Percentiles rank a stretch among this genome's conserved stretches.
Evolutionary conservation across 2,797 vertebrate species (phyloP).

Genomic region (Eidolon dupreanum): DNA sequence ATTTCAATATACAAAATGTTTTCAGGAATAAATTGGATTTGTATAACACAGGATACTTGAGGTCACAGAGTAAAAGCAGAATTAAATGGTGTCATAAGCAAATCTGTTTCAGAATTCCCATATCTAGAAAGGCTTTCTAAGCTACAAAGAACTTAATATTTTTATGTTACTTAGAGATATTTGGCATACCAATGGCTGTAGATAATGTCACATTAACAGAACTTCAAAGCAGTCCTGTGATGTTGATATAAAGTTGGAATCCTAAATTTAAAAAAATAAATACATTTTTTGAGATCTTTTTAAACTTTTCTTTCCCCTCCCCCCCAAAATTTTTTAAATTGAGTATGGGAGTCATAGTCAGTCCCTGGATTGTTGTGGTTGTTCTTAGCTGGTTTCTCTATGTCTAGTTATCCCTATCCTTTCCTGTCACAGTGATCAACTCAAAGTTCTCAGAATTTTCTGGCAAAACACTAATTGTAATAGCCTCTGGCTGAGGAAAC

Average conservation of each 20-base stretch:
- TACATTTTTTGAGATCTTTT: neutral
- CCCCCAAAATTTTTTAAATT: neutral
- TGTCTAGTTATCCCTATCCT: neutral
- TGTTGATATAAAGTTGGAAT: conserved; percentile 34
- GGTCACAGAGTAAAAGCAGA: neutral
- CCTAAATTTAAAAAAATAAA: neutral
- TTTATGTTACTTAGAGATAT: conserved; percentile 37
- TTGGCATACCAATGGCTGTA: conserved; percentile 40
- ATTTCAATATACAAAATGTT: conserved; percentile 37
- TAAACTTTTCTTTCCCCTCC: neutral
- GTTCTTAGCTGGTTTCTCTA: neutral
- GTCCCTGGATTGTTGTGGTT: neutral
- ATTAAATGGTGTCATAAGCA: neutral
- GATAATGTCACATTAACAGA: neutral
- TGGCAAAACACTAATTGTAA: neutral
- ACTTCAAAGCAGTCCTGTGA: conserved; percentile 22
- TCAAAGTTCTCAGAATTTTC: neutral
- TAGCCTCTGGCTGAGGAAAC: neutral
- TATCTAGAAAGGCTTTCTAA: conserved; percentile 23
- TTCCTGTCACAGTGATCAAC: neutral
- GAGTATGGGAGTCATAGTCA: neutral
- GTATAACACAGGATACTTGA: neutral
- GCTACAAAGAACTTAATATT: conserved; percentile 41
- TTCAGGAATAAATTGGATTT: conserved; percentile 29
- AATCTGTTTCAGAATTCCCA: neutral